Evolutionary conservation across 2,888 invertebrate species (phyloP).

Genomic region (Scaptomyza polygonia): DNA sequence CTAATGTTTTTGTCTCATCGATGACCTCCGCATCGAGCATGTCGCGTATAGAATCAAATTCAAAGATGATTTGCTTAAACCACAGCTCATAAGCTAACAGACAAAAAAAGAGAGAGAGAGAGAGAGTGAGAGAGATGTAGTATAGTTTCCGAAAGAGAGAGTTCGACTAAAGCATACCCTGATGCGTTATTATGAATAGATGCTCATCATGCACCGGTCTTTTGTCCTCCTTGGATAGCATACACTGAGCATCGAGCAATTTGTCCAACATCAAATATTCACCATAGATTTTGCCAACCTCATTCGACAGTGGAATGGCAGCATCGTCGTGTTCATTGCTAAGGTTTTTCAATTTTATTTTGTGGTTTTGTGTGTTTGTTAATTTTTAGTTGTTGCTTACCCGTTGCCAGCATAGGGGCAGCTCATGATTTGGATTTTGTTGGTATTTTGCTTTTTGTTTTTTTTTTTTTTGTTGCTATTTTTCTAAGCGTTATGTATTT

Average conservation of each 20-base stretch:
- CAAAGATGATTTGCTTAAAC: constrained; percentile 99
- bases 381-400: constrained; percentile 63
- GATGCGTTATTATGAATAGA: constrained; percentile 98
- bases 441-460: neutral
- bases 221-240: constrained; percentile 90
- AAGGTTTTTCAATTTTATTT: neutral
- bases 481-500: constrained; percentile 4
- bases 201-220: constrained; percentile 97
- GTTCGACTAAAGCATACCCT: constrained; percentile 87
- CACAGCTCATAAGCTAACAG: constrained; percentile 98
- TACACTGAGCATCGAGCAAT: constrained; percentile 91
- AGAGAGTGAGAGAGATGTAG: neutral
- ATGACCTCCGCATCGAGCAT: constrained; percentile 90
- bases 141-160: neutral
- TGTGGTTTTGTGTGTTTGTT: neutral
- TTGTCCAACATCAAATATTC: constrained; percentile 96
- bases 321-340: constrained; percentile 78
- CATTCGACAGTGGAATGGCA: constrained; percentile 86
- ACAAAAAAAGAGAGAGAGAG: neutral
- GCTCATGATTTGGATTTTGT: constrained; percentile 63
- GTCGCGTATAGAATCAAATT: constrained; percentile 95
- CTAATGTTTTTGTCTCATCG: constrained; percentile 96
- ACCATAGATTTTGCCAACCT: constrained; percentile 93
- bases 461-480: neutral
- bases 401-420: constrained; percentile 78